Percentiles rank a stretch among this genome's conserved stretches.
Conservation (phyloP, 2,113 vertebrate genomes). For the Forbesichthys agassizii region DNA sequence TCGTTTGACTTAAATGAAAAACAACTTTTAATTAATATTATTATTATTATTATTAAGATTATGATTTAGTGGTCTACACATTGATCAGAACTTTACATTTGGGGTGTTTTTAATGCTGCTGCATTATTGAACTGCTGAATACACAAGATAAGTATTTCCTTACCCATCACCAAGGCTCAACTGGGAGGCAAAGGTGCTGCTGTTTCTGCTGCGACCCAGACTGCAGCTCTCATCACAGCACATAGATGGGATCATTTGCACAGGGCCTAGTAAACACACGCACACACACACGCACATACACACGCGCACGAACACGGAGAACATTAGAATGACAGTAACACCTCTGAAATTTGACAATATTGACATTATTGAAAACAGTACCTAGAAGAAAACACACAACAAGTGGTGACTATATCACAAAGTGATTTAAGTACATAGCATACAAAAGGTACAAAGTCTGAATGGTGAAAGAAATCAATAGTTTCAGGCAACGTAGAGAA, state of each 20-base stretch:
- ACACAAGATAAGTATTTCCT: slow-evolving; percentile 21
- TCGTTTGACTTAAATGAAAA: too few relatives aligned
- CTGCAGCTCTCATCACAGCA: slow-evolving; percentile 86
- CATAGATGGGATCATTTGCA: slow-evolving; percentile 86
- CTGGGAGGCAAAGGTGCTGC: slow-evolving; percentile 80
- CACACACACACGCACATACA: slow-evolving; percentile 20
- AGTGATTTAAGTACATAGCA: too few relatives aligned
- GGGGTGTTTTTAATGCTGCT: not conserved
- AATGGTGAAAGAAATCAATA: too few relatives aligned
- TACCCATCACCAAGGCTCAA: slow-evolving; percentile 83
- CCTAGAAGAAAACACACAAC: too few relatives aligned
- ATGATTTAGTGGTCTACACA: too few relatives aligned
- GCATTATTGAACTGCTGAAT: not conserved
- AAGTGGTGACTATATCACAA: too few relatives aligned
- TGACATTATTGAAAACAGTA: not conserved
- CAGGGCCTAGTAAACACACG: slow-evolving; percentile 75
- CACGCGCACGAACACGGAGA: not conserved
- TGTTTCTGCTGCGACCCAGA: slow-evolving; percentile 67
- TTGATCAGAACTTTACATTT: not conserved
- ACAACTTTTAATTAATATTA: too few relatives aligned
- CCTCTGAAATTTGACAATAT: not conserved
- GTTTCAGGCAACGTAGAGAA: not conserved
- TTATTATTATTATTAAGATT: too few relatives aligned
- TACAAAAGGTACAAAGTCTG: too few relatives aligned
- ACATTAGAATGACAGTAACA: not conserved